These are phyloP conservation scores for Melanotaenia pygmaea DNA, from an alignment of 2,797 vertebrate species.

Conservation along the genomic window DNA sequence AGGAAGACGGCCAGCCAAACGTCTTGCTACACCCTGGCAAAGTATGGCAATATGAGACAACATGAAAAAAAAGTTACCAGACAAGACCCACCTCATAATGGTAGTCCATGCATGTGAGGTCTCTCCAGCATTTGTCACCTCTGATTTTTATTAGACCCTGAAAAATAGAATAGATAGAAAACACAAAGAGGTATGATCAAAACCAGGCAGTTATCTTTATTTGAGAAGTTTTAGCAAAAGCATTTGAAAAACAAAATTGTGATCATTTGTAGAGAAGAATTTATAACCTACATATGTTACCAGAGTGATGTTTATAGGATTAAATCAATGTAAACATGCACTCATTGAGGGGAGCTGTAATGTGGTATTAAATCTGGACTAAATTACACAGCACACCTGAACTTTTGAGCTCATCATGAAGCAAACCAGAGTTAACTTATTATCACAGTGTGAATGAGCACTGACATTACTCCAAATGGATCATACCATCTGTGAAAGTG, in stretches of 20 bases:
- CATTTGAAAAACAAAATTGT: too few species aligned
- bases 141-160: slow-evolving; percentile 86
- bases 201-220: not conserved
- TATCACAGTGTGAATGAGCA: not conserved
- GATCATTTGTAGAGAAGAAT: not conserved
- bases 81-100: slow-evolving; percentile 82
- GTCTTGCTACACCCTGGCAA: not conserved
- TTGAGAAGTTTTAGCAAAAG: too few species aligned
- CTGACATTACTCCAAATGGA: too few species aligned
- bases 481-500: too few species aligned
- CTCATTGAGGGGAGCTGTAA: not conserved
- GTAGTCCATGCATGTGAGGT: slow-evolving; percentile 86
- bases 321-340: too few species aligned
- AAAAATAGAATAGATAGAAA: slow-evolving; percentile 29
- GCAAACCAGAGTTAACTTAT: not conserved
- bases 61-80: not conserved
- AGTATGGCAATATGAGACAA: not conserved
- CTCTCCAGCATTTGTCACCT: slow-evolving; percentile 84
- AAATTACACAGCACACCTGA: not conserved
- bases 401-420: not conserved
- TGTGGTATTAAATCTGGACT: not conserved
- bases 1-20: not conserved
- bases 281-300: not conserved
- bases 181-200: not conserved
- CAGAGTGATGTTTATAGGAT: too few species aligned